Base-by-base conservation (phyloP, 35 echinoderm and acorn worm species). In the Apostichopus parvimensis region DNA sequence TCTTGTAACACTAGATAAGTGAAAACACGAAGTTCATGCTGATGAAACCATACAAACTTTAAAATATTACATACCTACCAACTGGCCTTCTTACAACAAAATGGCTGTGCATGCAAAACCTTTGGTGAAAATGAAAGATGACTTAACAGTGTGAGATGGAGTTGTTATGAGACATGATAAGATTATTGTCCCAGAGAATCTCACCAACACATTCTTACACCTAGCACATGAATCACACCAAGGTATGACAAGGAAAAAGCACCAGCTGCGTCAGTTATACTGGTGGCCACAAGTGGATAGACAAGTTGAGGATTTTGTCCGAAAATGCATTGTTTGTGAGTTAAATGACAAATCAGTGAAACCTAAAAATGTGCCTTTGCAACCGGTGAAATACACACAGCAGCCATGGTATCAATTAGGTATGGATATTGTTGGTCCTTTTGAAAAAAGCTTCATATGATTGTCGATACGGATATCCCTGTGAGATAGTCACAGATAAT, bases 261-360 rank as follows among this genome's bases (percentile, higher is more conserved):
- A 83, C 1, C 11, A 8, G 17, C 45, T 83, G 17, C 26, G 80
- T 17, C 26, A 83, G 45, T 83, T 83, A 83, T 83, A 60, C 22
- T 86, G 83, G 83, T 86, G 83, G 83, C 83, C 83, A 7, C 20
- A 12, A 28, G 6, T 80, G 26, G 78, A 28, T 80, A 80, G 8
- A 15, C 78, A 80, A 45, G 78, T 80, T 12, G 78, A 80, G 34
- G 78, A 28, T 20, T 11, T 80, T 54, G 15, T 45, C 7, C 25
- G 34, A 80, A 86, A 34, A 34, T 86, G 82, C 20, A 22, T 86
- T 5, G 82, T 86, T n/a, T 86, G 54, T 59, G 54, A 86, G 1
- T 64, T 59, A 10, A 86, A 86, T 86, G 82, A 86, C 17, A 59
- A 86, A 86, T 18, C 82, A 18, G 82, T 11, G 9, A 86, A 86